Percentiles rank a stretch among this genome's conserved stretches.
Conservation (phyloP, 2,113 vertebrate genomes). For the Desmodus rotundus region DNA sequence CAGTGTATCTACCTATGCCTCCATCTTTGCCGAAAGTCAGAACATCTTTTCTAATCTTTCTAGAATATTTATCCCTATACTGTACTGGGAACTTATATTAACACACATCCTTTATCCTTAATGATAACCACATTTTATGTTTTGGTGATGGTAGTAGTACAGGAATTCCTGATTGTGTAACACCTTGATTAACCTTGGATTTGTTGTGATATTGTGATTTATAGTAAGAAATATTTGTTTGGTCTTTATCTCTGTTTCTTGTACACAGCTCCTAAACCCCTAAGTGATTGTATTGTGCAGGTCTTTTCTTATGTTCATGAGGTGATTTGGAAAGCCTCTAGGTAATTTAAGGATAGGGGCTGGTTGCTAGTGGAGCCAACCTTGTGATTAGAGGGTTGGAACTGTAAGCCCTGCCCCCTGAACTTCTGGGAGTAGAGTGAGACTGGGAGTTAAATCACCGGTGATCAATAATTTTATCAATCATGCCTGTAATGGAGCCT, state of each 20-base stretch:
- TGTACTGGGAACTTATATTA: not conserved
- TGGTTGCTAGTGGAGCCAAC: not conserved
- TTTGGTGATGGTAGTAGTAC: not conserved
- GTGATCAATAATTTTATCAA: not conserved
- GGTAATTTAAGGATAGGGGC: not conserved
- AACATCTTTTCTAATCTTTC: conserved; percentile 8
- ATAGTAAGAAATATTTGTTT: not conserved
- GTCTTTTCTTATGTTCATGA: not conserved
- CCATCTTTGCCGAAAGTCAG: not conserved
- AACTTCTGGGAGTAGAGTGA: not conserved
- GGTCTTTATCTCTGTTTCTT: not conserved
- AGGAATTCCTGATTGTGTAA: not conserved
- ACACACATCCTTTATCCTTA: not conserved
- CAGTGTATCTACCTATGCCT: no score
- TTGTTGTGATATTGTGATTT: not conserved
- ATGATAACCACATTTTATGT: not conserved
- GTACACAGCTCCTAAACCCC: not conserved
- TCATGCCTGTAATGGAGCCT: not conserved
- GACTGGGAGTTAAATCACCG: not conserved
- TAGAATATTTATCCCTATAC: not conserved
- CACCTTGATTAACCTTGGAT: not conserved
- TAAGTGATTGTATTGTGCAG: not conserved
- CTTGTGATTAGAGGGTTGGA: not conserved
- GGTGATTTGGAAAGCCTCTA: not conserved
- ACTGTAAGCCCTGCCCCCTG: not conserved